Percentiles rank a stretch among this genome's conserved stretches.
Conservation (phyloP, 2,113 vertebrate genomes). For the Hydrolagus affinis region DNA sequence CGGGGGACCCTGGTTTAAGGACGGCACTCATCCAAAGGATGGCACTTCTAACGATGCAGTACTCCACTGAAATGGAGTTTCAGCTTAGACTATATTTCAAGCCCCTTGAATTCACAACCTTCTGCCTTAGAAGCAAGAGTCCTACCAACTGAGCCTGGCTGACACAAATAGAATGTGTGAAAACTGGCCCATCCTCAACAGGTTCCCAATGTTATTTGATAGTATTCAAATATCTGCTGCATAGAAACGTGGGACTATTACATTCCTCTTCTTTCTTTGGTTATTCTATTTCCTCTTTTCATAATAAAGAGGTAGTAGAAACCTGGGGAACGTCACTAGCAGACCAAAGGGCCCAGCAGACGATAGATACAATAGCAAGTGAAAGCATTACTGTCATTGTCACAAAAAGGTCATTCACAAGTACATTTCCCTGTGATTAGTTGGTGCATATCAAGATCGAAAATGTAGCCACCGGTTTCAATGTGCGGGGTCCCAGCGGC, state of each 20-base stretch:
- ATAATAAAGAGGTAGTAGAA: background rate
- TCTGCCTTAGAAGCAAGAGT: no score
- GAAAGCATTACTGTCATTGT: background rate
- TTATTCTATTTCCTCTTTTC: background rate
- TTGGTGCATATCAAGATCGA: constrained; percentile 12
- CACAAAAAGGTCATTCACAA: constrained; percentile 3
- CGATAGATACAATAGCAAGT: background rate
- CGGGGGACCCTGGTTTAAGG: no score
- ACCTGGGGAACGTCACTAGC: background rate
- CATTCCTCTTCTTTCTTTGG: background rate
- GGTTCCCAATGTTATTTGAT: no score
- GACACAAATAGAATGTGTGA: no score
- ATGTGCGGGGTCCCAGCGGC: constrained; percentile 31
- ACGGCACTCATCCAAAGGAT: no score
- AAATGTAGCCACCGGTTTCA: background rate
- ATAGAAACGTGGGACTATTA: background rate
- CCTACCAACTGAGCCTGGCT: no score
- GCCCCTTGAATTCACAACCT: no score
- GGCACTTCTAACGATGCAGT: no score
- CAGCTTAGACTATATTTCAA: no score
- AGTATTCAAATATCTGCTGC: no score
- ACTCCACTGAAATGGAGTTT: no score
- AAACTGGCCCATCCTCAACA: no score
- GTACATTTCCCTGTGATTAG: constrained; percentile 21
- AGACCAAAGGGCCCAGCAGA: background rate